Conservation (phyloP, 2,113 vertebrate species). For the Gymnobelideus leadbeateri region DNA sequence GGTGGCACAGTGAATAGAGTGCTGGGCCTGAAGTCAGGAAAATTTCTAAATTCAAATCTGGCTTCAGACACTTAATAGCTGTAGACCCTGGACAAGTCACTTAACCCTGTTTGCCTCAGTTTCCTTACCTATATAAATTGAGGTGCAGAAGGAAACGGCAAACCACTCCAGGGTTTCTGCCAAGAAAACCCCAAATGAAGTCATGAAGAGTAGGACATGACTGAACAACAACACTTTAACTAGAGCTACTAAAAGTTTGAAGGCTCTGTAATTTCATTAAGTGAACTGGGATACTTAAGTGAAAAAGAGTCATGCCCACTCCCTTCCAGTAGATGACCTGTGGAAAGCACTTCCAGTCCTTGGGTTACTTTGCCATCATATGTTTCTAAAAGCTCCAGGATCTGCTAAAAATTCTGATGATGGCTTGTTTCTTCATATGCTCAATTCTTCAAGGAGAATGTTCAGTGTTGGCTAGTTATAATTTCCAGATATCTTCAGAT, state of each 20-base stretch:
- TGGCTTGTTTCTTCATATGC: slow-evolving; percentile 6
- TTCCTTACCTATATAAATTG: neutral
- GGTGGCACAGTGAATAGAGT: neutral
- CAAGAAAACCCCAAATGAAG: neutral
- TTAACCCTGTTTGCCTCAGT: neutral
- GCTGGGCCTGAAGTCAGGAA: neutral
- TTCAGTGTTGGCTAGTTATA: slow-evolving; percentile 5
- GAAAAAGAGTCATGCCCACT: neutral
- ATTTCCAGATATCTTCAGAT: slow-evolving; percentile 33
- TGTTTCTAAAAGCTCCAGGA: slow-evolving; percentile 42
- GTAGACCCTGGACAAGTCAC: neutral
- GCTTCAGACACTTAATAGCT: neutral
- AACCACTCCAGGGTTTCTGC: neutral
- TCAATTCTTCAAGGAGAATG: slow-evolving; percentile 8
- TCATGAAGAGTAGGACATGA: neutral
- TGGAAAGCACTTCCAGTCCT: neutral
- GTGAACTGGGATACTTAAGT: neutral
- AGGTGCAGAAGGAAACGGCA: neutral
- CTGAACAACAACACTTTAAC: neutral
- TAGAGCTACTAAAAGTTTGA: neutral
- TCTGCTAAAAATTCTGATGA: slow-evolving; percentile 34
- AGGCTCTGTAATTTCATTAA: neutral
- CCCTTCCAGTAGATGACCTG: neutral
- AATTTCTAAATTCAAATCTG: neutral
- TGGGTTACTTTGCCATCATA: slow-evolving; percentile 1